Evolutionary conservation across 2,113 vertebrate genomes (phyloP).

Genomic region (Chaenogobius annularis): DNA sequence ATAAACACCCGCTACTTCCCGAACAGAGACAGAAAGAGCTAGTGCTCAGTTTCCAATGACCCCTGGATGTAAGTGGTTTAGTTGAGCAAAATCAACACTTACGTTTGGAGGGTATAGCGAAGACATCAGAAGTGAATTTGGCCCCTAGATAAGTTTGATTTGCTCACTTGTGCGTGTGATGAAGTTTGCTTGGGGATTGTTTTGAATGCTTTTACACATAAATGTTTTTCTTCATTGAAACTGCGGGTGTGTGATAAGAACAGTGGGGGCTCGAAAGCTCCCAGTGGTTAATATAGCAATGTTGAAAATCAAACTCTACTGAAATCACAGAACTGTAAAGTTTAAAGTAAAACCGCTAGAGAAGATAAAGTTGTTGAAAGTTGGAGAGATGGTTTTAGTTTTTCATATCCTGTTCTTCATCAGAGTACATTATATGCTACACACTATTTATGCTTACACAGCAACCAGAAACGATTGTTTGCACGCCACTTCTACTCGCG

Average conservation of each 20-base stretch:
- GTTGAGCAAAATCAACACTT: slow-evolving; percentile 27
- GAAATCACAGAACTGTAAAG: too few relatives aligned
- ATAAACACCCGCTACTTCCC: slow-evolving; percentile 48
- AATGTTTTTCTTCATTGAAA: slow-evolving; percentile 32
- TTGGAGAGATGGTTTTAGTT: too few relatives aligned
- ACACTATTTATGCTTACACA: too few relatives aligned
- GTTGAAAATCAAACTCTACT: background rate
- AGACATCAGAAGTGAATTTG: slow-evolving; percentile 8
- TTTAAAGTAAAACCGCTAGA: too few relatives aligned
- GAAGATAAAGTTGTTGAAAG: background rate
- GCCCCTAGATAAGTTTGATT: slow-evolving; percentile 27
- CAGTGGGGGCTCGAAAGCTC: background rate
- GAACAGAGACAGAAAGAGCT: slow-evolving; percentile 43
- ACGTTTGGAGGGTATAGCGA: slow-evolving; percentile 26
- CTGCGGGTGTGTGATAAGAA: slow-evolving; percentile 8
- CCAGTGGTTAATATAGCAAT: background rate
- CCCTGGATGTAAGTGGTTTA: slow-evolving; percentile 52
- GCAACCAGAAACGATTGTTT: too few relatives aligned
- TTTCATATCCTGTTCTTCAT: too few relatives aligned
- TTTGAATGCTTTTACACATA: slow-evolving; percentile 19
- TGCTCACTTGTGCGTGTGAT: slow-evolving; percentile 28
- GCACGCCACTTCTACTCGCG: too few relatives aligned
- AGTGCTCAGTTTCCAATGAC: slow-evolving; percentile 22
- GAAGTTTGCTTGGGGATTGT: slow-evolving; percentile 32
- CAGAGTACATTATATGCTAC: too few relatives aligned